phyloP scores from a whole-genome alignment of 2,888 invertebrate genomes.

The Helobdella robusta region DNA sequence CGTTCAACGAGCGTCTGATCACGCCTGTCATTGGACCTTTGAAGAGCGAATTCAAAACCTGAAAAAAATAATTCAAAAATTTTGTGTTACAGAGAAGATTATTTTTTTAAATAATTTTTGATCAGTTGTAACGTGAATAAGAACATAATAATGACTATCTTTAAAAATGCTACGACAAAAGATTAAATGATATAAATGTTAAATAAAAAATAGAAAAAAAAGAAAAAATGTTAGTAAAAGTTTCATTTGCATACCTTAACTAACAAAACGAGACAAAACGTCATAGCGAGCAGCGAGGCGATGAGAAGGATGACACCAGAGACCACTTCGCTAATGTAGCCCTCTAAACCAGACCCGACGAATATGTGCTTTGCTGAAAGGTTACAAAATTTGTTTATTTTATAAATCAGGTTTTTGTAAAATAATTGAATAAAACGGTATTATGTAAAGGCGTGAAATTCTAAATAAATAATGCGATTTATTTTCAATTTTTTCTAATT shows the following conservation, averaged over 20 bases:
- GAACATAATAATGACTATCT: not conserved
- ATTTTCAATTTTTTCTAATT: not conserved
- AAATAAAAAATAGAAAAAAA: not conserved
- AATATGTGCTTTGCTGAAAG: constrained; percentile 31
- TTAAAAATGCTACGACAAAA: not conserved
- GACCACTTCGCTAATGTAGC: constrained; percentile 38
- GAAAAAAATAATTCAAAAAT: no score
- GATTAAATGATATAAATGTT: not conserved
- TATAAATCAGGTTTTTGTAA: not conserved
- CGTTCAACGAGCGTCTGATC: constrained; percentile 43
- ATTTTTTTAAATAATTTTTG: no score
- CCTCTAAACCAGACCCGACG: constrained; percentile 23
- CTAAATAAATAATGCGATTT: not conserved
- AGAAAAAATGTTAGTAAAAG: not conserved
- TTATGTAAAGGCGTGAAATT: not conserved
- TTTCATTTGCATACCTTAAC: constrained; percentile 45
- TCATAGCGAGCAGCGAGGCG: constrained; percentile 50
- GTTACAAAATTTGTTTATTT: constrained; percentile 5
- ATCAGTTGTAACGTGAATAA: no score
- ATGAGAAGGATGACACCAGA: constrained; percentile 52
- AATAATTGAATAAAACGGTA: not conserved
- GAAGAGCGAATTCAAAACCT: constrained; percentile 45
- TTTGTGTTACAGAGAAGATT: no score
- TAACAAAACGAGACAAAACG: constrained; percentile 51
- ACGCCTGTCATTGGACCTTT: constrained; percentile 40